A percentile compares a stretch with the other conserved stretches of the same genome.
These are phyloP conservation scores for Tachuris rubrigastra DNA, from an alignment of 2,113 vertebrate genomes.

Conservation along the genomic window DNA sequence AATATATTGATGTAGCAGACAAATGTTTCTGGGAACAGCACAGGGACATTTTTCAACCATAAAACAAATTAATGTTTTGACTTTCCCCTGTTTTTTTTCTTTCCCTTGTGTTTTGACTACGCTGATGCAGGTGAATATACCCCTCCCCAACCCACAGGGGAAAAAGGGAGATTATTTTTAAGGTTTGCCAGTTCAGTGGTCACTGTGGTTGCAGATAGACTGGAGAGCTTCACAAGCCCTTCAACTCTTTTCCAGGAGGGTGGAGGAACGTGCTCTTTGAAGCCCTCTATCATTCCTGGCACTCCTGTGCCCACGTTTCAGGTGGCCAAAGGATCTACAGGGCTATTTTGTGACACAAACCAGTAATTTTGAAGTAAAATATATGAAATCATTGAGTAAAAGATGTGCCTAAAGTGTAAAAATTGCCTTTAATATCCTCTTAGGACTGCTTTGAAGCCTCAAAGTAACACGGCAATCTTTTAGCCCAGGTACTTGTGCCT, in stretches of 20 bases:
- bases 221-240: not conserved
- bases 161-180: not conserved
- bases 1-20: not conserved
- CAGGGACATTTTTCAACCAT: not conserved
- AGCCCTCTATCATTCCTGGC: not conserved
- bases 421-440: not conserved
- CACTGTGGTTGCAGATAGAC: not conserved
- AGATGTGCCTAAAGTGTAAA: rapidly evolving
- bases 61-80: not conserved
- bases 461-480: not conserved
- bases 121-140: not conserved
- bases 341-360: not conserved
- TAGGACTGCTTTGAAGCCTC: not conserved
- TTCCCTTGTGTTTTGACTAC: not conserved
- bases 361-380: not conserved
- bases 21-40: not conserved
- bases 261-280: not conserved
- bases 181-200: not conserved
- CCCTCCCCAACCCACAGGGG: rapidly evolving
- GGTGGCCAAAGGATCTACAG: not conserved
- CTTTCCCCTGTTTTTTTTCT: not conserved
- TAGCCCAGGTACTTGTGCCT: not conserved
- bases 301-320: not conserved
- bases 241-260: not conserved
- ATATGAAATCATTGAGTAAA: not conserved